Conservation (phyloP, 2,113 vertebrate genomes). For the Malurus alboscapulatus region DNA sequence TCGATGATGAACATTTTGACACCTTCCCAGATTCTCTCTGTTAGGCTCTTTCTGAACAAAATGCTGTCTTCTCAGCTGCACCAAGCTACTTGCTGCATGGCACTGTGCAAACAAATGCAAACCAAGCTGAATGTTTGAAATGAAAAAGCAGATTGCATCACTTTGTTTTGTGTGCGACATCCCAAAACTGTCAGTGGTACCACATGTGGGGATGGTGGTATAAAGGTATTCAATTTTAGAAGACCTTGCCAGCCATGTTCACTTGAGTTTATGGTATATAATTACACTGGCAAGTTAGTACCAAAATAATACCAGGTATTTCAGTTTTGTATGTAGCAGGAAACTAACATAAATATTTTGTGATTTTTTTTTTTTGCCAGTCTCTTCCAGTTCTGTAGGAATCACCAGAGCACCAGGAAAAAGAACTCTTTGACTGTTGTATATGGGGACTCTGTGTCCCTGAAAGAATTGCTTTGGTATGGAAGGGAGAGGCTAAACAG, state of each 20-base stretch:
- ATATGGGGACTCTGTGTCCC: background rate
- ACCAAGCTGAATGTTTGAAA: background rate
- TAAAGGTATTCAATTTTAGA: background rate
- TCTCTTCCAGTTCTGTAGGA: background rate
- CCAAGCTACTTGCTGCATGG: background rate
- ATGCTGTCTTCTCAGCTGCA: background rate
- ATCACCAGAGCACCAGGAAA: background rate
- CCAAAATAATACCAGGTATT: background rate
- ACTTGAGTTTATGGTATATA: background rate
- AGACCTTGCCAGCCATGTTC: background rate
- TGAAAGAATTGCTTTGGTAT: background rate
- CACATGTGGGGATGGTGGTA: background rate
- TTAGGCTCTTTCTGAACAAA: background rate
- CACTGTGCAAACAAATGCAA: background rate
- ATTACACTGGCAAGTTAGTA: background rate
- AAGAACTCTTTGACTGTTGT: background rate
- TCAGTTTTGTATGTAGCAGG: background rate
- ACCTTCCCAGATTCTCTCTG: background rate
- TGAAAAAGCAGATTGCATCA: background rate
- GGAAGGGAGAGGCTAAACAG: background rate
- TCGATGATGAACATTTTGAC: background rate
- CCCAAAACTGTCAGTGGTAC: background rate
- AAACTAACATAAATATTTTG: background rate
- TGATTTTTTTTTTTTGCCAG: background rate
- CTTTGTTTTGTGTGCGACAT: background rate